Evolutionary conservation across 2,888 invertebrate species (phyloP).

Genomic region (Homarus gammarus): DNA sequence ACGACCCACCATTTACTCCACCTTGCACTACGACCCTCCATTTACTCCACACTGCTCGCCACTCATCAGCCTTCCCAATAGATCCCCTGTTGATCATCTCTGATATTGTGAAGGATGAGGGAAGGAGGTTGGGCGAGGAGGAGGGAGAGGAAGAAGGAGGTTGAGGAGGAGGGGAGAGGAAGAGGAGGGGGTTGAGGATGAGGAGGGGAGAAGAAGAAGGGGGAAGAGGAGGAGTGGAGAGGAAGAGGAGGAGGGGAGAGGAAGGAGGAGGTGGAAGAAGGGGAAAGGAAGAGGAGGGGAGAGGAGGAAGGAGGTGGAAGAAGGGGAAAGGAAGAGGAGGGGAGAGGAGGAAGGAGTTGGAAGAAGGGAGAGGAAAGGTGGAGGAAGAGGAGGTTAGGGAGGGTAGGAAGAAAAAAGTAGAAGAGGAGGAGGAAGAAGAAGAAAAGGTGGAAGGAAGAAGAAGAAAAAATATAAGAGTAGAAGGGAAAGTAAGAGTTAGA

Average conservation of each 20-base stretch:
- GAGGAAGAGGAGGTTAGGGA: neutral
- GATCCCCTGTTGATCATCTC: neutral
- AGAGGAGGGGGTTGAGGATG: too few species aligned
- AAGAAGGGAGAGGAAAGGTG: neutral
- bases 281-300: neutral
- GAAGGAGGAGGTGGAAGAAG: neutral
- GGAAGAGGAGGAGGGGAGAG: neutral
- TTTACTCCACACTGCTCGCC: too few species aligned
- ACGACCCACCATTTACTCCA: too few species aligned
- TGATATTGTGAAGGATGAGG: neutral
- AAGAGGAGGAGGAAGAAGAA: neutral
- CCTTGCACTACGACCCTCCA: too few species aligned
- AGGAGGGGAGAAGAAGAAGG: neutral
- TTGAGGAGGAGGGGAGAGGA: neutral
- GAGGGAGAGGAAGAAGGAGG: neutral
- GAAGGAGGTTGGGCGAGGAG: neutral
- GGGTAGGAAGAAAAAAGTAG: neutral
- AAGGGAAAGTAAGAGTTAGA: neutral
- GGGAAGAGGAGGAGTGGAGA: neutral
- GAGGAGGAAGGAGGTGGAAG: neutral
- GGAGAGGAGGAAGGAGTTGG: neutral
- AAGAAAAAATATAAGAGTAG: too few species aligned
- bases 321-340: neutral
- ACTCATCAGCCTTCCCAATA: too few species aligned
- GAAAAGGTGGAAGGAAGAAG: neutral